A percentile compares a stretch with the other conserved stretches of the same genome.
Conservation (phyloP, 2,113 vertebrate genomes). For the Calidris pygmaea region DNA sequence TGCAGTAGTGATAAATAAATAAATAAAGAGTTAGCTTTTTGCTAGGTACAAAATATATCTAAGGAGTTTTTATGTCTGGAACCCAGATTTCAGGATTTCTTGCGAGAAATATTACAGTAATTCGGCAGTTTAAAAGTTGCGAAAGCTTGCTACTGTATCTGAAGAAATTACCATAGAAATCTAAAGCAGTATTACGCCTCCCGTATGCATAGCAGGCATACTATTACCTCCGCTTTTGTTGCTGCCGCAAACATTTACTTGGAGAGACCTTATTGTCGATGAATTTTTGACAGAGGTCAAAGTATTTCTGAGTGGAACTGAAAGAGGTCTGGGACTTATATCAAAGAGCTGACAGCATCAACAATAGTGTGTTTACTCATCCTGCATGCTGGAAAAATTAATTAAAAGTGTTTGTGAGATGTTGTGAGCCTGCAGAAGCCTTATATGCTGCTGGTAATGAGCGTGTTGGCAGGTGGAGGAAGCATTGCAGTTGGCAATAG, state of each 20-base stretch:
- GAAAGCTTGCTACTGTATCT: slow-evolving; percentile 1
- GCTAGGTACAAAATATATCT: neutral
- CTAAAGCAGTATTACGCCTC: slow-evolving; percentile 12
- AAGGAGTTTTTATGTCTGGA: neutral
- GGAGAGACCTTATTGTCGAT: slow-evolving; percentile 59
- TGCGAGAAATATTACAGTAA: neutral
- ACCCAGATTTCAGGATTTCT: neutral
- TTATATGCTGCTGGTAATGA: neutral
- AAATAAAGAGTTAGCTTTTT: neutral
- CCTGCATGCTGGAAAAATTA: slow-evolving; percentile 44
- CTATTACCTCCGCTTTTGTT: slow-evolving; percentile 59
- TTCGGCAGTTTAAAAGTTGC: slow-evolving; percentile 3
- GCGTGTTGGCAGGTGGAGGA: neutral
- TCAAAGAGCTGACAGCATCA: slow-evolving; percentile 49
- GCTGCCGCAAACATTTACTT: slow-evolving; percentile 57
- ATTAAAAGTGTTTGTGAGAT: slow-evolving; percentile 48
- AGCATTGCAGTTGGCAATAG: neutral
- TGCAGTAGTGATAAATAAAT: neutral
- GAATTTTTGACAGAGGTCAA: slow-evolving; percentile 66
- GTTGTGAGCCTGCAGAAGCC: neutral
- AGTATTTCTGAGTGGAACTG: slow-evolving; percentile 56
- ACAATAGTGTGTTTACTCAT: slow-evolving; percentile 57
- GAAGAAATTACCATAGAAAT: slow-evolving; percentile 65
- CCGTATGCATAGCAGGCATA: slow-evolving; percentile 47
- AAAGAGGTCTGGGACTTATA: slow-evolving; percentile 49